phyloP scores from a whole-genome alignment of 2,888 invertebrate species.

The Acleris sparsana region DNA sequence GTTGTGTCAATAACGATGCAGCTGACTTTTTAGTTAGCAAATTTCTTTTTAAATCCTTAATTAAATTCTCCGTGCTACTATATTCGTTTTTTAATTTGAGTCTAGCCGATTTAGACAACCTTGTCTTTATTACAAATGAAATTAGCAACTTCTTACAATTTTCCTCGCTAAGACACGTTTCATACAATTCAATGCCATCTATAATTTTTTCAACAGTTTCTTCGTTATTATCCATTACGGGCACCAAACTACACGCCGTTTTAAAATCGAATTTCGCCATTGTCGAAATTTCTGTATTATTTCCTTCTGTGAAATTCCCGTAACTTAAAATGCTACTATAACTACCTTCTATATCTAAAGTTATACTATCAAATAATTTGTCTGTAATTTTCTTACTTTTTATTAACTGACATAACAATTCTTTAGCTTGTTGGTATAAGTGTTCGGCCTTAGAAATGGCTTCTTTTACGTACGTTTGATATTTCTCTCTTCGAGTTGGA shows the following conservation, averaged over 20 bases:
- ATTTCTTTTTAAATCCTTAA: conserved; percentile 19
- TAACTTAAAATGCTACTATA: background rate
- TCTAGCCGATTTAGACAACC: conserved; percentile 24
- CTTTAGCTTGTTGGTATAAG: background rate
- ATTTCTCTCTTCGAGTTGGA: background rate
- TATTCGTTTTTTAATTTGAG: conserved; percentile 24
- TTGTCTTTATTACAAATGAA: conserved; percentile 21
- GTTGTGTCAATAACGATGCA: conserved; percentile 17
- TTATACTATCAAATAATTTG: background rate
- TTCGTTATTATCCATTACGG: conserved; percentile 3
- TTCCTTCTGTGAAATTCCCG: background rate
- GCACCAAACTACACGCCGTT: conserved; percentile 9
- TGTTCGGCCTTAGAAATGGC: background rate
- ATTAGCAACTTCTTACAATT: conserved; percentile 9
- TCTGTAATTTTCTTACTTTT: background rate
- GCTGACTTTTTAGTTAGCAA: conserved; percentile 28
- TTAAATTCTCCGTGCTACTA: background rate
- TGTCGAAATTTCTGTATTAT: background rate
- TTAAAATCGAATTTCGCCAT: conserved; percentile 22
- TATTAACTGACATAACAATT: background rate
- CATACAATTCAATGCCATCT: conserved; percentile 8
- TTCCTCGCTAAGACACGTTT: background rate
- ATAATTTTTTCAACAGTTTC: conserved; percentile 14
- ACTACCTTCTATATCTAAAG: background rate
- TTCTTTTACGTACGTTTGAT: conserved; percentile 6